Conservation (phyloP, 2,797 vertebrate species). For the Eupleurogrammus muticus region DNA sequence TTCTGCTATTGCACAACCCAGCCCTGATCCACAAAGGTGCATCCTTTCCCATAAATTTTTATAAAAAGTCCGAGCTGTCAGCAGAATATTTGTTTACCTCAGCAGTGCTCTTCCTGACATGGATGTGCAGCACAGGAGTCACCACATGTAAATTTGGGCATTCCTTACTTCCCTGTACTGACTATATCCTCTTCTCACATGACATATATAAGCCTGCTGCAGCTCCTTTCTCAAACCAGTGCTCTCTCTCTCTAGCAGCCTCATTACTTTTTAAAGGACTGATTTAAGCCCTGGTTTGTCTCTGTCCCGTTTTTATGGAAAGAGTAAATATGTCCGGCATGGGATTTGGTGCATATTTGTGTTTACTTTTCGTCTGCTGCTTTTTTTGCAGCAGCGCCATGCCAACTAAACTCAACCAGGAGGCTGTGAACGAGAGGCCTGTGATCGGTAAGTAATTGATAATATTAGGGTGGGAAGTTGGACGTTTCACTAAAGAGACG, state of each 20-base stretch:
- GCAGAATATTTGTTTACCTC: conserved; percentile 45
- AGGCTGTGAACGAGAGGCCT: conserved; percentile 72
- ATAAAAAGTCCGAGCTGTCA: conserved; percentile 56
- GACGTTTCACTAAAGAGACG: neutral
- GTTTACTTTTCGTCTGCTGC: conserved; percentile 39
- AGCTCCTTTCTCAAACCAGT: neutral
- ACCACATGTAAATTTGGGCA: conserved; percentile 51
- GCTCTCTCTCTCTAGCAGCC: neutral
- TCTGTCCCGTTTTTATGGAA: too few species aligned
- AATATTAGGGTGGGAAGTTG: too few species aligned
- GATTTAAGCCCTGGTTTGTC: neutral
- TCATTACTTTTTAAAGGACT: neutral
- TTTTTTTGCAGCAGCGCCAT: conserved; percentile 39
- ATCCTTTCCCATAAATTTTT: conserved; percentile 34
- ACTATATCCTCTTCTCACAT: conserved; percentile 43
- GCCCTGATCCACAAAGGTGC: neutral
- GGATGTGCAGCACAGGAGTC: conserved; percentile 15
- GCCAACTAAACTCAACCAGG: conserved; percentile 18
- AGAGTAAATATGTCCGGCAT: conserved; percentile 36
- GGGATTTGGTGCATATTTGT: conserved; percentile 18
- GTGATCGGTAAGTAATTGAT: conserved; percentile 73
- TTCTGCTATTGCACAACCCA: conserved; percentile 20
- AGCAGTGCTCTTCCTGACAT: conserved; percentile 38
- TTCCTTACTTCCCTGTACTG: conserved; percentile 75
- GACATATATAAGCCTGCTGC: conserved; percentile 22